A percentile compares a stretch with the other conserved stretches of the same genome.
Conservation (phyloP, 2,888 invertebrate genomes). For the Chydorus sphaericus region DNA sequence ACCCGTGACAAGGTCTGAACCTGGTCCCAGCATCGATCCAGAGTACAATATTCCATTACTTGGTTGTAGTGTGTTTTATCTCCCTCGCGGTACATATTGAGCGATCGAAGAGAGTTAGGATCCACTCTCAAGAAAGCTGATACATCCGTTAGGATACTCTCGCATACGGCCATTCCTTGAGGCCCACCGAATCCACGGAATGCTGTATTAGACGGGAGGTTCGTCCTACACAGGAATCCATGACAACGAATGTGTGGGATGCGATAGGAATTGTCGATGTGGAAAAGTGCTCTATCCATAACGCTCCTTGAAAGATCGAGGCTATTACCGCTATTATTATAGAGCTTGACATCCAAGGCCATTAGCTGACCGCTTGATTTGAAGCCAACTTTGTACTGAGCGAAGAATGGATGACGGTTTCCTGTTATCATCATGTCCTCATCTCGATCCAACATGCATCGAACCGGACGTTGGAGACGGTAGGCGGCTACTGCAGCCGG, state of each 20-base stretch:
- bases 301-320: constrained; percentile 56
- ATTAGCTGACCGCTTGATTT: constrained; percentile 56
- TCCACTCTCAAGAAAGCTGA: constrained; percentile 46
- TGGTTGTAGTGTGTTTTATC: constrained; percentile 64
- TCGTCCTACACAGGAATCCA: constrained; percentile 52
- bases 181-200: constrained; percentile 86
- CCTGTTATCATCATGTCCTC: constrained; percentile 88
- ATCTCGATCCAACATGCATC: constrained; percentile 79
- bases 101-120: constrained; percentile 43
- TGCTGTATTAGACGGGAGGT: constrained; percentile 81
- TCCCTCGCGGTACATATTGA: constrained; percentile 70
- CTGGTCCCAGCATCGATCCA: constrained; percentile 62
- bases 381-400: constrained; percentile 70
- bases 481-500: constrained; percentile 69
- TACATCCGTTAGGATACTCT: constrained; percentile 49
- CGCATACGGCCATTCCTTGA: constrained; percentile 76
- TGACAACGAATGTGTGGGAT: constrained; percentile 36
- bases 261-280: constrained; percentile 67
- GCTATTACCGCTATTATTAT: constrained; percentile 69
- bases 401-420: constrained; percentile 73
- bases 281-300: constrained; percentile 65
- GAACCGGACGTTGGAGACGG: constrained; percentile 58
- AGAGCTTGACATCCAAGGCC: constrained; percentile 55
- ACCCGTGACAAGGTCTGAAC: constrained; percentile 52
- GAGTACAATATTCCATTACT: constrained; percentile 51